phyloP scores from a whole-genome alignment of 2,888 invertebrate species.

The Cyaniris semiargus region DNA sequence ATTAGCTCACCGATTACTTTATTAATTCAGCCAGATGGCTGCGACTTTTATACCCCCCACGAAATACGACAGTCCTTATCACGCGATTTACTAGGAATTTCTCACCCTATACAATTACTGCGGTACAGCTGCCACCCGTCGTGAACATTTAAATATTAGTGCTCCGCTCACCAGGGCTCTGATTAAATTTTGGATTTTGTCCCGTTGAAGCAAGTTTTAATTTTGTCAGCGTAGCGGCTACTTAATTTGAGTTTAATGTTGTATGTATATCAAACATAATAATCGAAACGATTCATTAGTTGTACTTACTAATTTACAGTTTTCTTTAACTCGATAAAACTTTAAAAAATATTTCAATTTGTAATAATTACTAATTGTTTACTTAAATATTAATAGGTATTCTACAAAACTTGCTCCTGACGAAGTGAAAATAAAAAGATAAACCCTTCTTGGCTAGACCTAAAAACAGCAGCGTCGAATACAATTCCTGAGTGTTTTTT shows the following conservation, averaged over 20 bases:
- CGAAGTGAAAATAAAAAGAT: no score
- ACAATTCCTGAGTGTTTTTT: not conserved
- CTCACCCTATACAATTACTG: slow-evolving; percentile 11
- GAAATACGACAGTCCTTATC: slow-evolving; percentile 5
- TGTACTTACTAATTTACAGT: no score
- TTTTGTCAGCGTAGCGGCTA: not conserved
- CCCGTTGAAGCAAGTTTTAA: not conserved
- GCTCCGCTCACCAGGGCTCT: not conserved
- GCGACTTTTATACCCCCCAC: not conserved
- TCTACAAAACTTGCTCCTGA: no score
- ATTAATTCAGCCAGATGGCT: slow-evolving; percentile 19
- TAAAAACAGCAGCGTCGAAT: not conserved
- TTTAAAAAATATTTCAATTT: no score
- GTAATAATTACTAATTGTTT: no score
- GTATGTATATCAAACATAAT: not conserved
- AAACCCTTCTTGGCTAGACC: not conserved
- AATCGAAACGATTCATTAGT: no score
- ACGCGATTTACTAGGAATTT: slow-evolving; percentile 10
- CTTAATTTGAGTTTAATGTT: not conserved
- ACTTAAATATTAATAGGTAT: no score
- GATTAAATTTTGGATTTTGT: not conserved
- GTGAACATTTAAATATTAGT: slow-evolving; percentile 9
- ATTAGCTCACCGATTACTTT: slow-evolving; percentile 15
- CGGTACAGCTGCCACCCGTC: not conserved
- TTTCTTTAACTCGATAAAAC: no score